phyloP scores from a whole-genome alignment of 2,113 vertebrate species.

The cat (Felis catus) region DNA sequence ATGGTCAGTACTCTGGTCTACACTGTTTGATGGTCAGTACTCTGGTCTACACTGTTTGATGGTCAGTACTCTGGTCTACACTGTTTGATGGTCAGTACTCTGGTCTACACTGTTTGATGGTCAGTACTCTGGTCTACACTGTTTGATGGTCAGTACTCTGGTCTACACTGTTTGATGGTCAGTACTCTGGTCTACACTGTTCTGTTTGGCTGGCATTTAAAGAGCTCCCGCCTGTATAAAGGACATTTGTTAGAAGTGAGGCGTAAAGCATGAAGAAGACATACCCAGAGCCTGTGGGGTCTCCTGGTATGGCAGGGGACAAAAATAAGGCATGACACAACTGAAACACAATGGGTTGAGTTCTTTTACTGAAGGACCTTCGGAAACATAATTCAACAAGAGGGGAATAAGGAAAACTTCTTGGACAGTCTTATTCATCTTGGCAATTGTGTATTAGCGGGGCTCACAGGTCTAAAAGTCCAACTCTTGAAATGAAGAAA shows the following conservation, averaged over 20 bases:
- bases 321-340: not conserved
- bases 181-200: not conserved
- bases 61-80: not conserved
- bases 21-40: accelerated
- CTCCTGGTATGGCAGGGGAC: not conserved
- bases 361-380: not conserved
- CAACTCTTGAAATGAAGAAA: not conserved
- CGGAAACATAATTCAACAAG: not conserved
- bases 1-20: not conserved
- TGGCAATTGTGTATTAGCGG: not conserved
- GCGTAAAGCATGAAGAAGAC: not conserved
- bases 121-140: not conserved
- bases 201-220: not conserved
- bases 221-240: not conserved
- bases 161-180: not conserved
- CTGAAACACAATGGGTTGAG: not conserved
- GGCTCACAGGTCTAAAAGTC: not conserved
- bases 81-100: not conserved
- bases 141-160: not conserved
- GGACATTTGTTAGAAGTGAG: not conserved
- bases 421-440: not conserved
- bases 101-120: not conserved
- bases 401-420: not conserved
- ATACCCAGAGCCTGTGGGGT: not conserved
- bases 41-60: not conserved